A percentile compares a stretch with the other conserved stretches of the same genome.
These are phyloP conservation scores for Berghia stephanieae DNA, from an alignment of 1,140 invertebrate species.

Conservation along the genomic window DNA sequence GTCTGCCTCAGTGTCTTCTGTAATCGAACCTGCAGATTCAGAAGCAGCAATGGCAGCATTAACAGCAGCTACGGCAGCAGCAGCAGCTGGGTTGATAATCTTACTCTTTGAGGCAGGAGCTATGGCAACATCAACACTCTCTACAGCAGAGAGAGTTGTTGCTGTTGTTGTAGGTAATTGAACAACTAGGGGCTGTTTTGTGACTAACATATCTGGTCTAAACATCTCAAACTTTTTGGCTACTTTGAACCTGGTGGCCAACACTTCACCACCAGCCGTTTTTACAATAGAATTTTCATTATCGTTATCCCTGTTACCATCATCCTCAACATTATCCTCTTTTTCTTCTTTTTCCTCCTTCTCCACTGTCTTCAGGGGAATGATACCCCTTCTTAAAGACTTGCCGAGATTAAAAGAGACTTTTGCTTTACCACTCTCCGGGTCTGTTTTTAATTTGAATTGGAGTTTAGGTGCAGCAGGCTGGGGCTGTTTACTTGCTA, in stretches of 20 bases:
- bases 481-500: too few species aligned
- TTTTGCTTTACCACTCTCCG: constrained; percentile 13
- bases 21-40: background rate
- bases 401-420: constrained; percentile 23
- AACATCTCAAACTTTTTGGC: constrained; percentile 30
- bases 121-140: too few species aligned
- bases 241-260: constrained; percentile 28
- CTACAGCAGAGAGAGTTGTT: too few species aligned
- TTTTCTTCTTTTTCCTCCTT: constrained; percentile 20
- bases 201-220: background rate
- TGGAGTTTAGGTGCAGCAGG: too few species aligned
- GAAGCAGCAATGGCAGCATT: background rate
- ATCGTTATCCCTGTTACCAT: background rate
- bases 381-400: background rate
- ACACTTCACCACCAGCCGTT: constrained; percentile 14
- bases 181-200: too few species aligned
- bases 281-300: constrained; percentile 11
- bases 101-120: too few species aligned
- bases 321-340: background rate
- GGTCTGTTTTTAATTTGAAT: constrained; percentile 16
- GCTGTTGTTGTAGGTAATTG: too few species aligned
- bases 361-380: background rate
- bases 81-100: background rate
- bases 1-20: background rate
- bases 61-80: background rate